phyloP scores from a whole-genome alignment of 1,140 invertebrate genomes.

The Lasaia peninsularis region DNA sequence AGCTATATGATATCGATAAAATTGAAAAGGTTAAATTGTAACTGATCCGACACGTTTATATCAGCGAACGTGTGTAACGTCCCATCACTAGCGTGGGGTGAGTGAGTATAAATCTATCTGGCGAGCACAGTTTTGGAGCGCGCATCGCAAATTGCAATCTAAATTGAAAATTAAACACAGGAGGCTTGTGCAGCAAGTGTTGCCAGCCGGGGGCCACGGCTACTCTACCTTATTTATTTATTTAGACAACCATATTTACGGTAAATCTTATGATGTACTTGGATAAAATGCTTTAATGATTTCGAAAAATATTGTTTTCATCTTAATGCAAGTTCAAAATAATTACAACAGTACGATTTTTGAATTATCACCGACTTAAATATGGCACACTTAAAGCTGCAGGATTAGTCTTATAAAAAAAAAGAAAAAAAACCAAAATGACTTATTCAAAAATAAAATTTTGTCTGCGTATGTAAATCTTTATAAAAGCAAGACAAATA shows the following conservation, averaged over 20 bases:
- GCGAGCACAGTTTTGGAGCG: conserved; percentile 66
- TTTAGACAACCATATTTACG: conserved; percentile 3
- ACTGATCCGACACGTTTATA: no score
- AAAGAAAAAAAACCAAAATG: no score
- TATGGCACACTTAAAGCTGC: no score
- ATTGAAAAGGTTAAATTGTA: no score
- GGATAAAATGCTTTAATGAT: no score
- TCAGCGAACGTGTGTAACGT: not conserved
- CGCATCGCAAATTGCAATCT: conserved; percentile 78
- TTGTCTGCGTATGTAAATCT: no score
- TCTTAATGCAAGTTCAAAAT: not conserved
- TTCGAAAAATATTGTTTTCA: not conserved
- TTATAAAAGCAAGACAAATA: no score
- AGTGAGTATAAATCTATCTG: conserved; percentile 64
- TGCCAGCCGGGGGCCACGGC: conserved; percentile 39
- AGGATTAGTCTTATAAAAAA: no score
- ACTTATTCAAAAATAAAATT: no score
- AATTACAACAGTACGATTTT: no score
- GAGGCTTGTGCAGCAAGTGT: conserved; percentile 28
- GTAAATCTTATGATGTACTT: not conserved
- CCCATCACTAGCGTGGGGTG: conserved; percentile 9
- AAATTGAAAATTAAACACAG: conserved; percentile 79
- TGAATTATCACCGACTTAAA: no score
- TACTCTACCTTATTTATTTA: conserved; percentile 23
- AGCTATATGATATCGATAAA: no score